phyloP scores from a whole-genome alignment of 2,797 vertebrate species.

The Masticophis lateralis region DNA sequence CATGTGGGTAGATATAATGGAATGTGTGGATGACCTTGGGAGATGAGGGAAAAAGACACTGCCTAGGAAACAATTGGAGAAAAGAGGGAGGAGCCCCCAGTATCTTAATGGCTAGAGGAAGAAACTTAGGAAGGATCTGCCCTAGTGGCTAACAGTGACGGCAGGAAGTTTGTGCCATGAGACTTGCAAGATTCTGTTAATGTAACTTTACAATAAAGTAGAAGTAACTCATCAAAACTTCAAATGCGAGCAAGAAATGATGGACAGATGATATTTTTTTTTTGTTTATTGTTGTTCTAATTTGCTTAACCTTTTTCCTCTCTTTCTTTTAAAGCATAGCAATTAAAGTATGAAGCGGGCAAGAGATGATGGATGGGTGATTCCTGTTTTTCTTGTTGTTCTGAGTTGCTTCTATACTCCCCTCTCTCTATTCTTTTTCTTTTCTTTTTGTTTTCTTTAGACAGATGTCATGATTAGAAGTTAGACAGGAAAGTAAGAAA shows the following conservation, averaged over 20 bases:
- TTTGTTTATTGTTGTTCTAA: too few species aligned
- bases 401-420: too few species aligned
- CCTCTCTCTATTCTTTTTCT: too few species aligned
- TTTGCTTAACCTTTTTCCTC: too few species aligned
- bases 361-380: too few species aligned
- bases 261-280: too few species aligned
- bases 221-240: neutral
- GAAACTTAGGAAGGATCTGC: neutral
- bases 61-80: neutral
- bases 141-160: neutral
- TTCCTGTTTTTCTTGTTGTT: too few species aligned
- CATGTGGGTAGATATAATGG: neutral
- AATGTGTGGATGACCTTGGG: neutral
- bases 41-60: accelerated
- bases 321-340: too few species aligned
- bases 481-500: too few species aligned
- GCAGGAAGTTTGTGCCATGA: neutral
- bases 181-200: neutral
- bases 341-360: too few species aligned
- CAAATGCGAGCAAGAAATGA: neutral
- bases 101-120: neutral
- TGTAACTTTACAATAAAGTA: neutral
- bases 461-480: too few species aligned
- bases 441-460: too few species aligned
- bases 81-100: neutral